Percentiles rank a stretch among this genome's conserved stretches.
Conservation (phyloP, 2,888 invertebrate genomes). For the Melieria crassipennis region DNA sequence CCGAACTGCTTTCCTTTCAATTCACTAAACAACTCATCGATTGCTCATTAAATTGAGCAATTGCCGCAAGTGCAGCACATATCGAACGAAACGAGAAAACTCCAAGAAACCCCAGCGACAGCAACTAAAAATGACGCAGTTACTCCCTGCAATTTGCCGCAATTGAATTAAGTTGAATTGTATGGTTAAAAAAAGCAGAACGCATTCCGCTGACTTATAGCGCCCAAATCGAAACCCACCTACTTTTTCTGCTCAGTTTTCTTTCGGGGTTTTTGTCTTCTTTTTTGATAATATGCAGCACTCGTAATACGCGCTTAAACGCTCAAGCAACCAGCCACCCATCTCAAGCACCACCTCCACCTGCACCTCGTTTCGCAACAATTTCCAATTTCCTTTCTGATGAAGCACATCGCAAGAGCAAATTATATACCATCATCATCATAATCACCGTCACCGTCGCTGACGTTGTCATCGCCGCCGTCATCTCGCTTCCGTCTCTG, state of each 20-base stretch:
- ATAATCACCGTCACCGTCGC: conserved; percentile 24
- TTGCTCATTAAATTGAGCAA: conserved; percentile 39
- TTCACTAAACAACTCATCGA: conserved; percentile 34
- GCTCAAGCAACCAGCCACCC: background rate
- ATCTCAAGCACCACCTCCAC: conserved; percentile 15
- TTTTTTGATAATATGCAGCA: too few relatives aligned
- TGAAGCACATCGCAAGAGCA: conserved; percentile 64
- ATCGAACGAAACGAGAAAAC: background rate
- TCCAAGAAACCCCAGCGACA: conserved; percentile 14
- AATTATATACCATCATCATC: conserved; percentile 54
- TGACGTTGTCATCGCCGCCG: background rate
- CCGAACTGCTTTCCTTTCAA: background rate
- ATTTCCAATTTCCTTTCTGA: conserved; percentile 65
- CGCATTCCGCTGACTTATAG: background rate
- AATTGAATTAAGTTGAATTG: conserved; percentile 21
- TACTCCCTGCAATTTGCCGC: conserved; percentile 27
- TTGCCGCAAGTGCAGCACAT: conserved; percentile 35
- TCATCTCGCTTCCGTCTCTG: background rate
- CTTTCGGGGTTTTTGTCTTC: too few relatives aligned
- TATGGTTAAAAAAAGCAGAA: conserved; percentile 15
- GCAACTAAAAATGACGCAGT: background rate
- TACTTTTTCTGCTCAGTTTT: background rate
- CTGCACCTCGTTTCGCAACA: conserved; percentile 48
- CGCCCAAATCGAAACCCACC: background rate
- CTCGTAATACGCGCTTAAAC: too few relatives aligned